Conservation (phyloP, 2,888 invertebrate genomes). For the Antheraea assamensis region DNA sequence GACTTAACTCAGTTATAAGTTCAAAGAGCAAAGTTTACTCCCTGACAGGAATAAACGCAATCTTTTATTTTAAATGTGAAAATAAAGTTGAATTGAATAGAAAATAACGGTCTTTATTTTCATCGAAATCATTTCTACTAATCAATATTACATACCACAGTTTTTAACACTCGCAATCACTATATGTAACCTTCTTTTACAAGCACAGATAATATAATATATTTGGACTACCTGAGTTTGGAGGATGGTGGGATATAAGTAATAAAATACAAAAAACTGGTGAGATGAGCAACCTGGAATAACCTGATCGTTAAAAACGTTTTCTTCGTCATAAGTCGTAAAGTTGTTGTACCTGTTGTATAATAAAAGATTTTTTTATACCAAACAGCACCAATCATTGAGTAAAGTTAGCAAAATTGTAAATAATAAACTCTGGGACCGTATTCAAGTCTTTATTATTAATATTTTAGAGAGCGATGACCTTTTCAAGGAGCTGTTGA, state of each 20-base stretch:
- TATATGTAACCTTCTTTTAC: not conserved
- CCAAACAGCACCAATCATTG: not conserved
- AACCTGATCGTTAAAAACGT: not conserved
- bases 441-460: conserved; percentile 20
- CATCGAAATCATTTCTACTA: not conserved
- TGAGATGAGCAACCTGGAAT: not conserved
- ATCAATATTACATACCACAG: not conserved
- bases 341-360: not conserved
- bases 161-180: not conserved
- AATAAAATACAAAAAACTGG: conserved; percentile 4
- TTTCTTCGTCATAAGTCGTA: not conserved
- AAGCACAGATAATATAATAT: not conserved
- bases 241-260: not conserved
- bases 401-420: not conserved
- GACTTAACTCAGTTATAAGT: conserved; percentile 75
- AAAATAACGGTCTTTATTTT: conserved; percentile 26
- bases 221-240: not conserved
- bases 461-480: conserved; percentile 40
- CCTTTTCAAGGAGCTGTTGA: conserved; percentile 59
- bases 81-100: conserved; percentile 35
- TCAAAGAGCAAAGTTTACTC: conserved; percentile 73
- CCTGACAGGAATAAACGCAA: conserved; percentile 48
- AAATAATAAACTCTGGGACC: not conserved
- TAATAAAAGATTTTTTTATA: no score
- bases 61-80: conserved; percentile 45